Conservation (phyloP, 2,797 vertebrate genomes). For the Danio albolineatus region DNA sequence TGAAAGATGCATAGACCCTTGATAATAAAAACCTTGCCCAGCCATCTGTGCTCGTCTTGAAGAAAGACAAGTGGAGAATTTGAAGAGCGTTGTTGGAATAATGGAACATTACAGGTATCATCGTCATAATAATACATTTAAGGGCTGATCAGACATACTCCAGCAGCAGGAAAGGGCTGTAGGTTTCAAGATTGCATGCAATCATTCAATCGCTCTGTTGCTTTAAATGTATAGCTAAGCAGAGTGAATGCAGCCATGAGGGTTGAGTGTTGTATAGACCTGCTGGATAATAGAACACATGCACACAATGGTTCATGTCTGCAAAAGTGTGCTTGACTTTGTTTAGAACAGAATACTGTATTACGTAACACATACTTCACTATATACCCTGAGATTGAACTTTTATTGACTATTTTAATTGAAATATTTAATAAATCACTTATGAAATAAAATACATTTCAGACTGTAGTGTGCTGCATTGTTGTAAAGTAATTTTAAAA, state of each 20-base stretch:
- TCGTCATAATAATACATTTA: neutral
- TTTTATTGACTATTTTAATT: neutral
- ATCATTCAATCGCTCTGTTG: constrained; percentile 7
- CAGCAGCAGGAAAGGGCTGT: neutral
- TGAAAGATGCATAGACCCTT: constrained; percentile 37
- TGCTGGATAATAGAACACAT: neutral
- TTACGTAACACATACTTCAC: neutral
- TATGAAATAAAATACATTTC: neutral
- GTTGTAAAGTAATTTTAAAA: neutral
- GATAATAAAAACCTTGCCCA: constrained; percentile 45
- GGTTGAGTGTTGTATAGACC: too few relatives aligned
- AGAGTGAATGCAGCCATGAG: neutral
- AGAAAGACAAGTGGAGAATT: neutral
- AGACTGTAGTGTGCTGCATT: neutral
- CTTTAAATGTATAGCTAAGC: neutral
- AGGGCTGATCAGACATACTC: neutral
- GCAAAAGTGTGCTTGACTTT: neutral
- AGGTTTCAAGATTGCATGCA: constrained; percentile 19
- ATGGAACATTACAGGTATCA: constrained; percentile 20
- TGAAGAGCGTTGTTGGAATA: constrained; percentile 15
- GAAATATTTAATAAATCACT: neutral
- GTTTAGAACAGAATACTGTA: constrained; percentile 9
- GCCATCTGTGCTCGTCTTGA: constrained; percentile 32
- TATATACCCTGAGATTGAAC: constrained; percentile 2
- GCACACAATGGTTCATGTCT: neutral